Base-by-base conservation (phyloP, 2,797 vertebrate species). In the Falco columbarius region DNA sequence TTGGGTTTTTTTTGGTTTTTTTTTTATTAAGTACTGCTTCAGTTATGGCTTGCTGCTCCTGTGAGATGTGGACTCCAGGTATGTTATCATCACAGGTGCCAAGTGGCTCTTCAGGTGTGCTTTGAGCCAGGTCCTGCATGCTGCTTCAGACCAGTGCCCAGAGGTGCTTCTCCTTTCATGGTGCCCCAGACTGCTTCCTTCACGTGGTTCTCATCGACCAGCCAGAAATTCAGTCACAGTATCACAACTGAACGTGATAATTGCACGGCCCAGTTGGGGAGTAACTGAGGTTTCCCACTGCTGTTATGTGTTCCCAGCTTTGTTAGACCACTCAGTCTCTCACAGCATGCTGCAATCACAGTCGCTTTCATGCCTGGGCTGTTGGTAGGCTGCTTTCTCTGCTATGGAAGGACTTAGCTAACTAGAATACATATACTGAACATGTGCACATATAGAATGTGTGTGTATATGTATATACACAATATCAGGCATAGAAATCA, bases 11-110 rank as follows among this genome's bases (percentile, higher is more conserved):
- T 18, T 15, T 40, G 19, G 20, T 36, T 58, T 46, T 38, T 26
- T 70, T 47, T 14, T 0, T 42, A 36, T 47, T 44, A 62, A 65
- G 1, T 6, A 52, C 14, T 0, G 0, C 23, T 67, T 4, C 12
- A 32, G 7, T 59, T 83, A 17, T 66, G 30, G 3, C 20, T 84
- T 21, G 7, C 18, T 81, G 14, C 10, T 81, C 4, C 42, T 54
- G 4, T 42, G n/a, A 59, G 47, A 46, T 26, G 47, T 2, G 3
- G 22, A 36, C 6, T 46, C 4, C 12, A n/a, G n/a, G 38, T 44
- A n/a, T 6, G 1, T 42, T 55, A 21, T n/a, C 40, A 9, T 12
- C 19, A 16, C 10, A 23, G 26, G 4, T 70, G 36, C 52, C 0
- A 1, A 61, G 29, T 10, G 5, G 10, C 13, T 76, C 21, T 52